Evolutionary conservation across 2,113 vertebrate species (phyloP), one percentile per base, ranked within the genome.

Genomic region (Lophius piscatorius): DNA sequence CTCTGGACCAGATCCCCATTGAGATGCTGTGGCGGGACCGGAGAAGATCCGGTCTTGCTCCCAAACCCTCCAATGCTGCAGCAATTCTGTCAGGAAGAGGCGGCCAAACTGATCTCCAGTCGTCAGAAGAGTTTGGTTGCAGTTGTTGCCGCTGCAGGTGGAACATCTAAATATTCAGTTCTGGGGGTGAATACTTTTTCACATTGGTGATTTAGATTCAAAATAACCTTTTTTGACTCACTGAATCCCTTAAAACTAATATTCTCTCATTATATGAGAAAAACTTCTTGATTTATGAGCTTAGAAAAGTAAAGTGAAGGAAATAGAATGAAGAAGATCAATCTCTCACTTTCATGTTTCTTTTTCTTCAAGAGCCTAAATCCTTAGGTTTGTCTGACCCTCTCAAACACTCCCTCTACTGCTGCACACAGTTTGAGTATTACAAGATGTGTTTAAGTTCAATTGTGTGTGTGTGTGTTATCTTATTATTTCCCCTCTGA

Each of bases 401-500:
- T 13, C 45, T 23, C 20, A 50, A 33, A 17, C 9, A 12, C 36
- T 9, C 20, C 3, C 11, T 14, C 24, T 6, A 45, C 40, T 23
- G n/a, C 24, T n/a, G 36, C 24, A 10, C 17, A 47, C 38, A 20
- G 17, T 39, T 35, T 60, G 59, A 59, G 54, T 50, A 12, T 48
- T 23, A 46, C 67, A 58, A 20, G 68, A 62, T 55, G 63, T 69
- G 36, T 50, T 60, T 17, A 1, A 28, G 36, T 42, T 11, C 2
- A 20, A 23, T 31, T 10, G 56, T 5, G 23, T 33, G 33, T 26
- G 44, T 55, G 60, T 55, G 63, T 42, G 67, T 52, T 75, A 63
- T 67, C 57, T 70, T 34, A 52, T 67, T 63, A 73, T 51, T 49
- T 38, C 45, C 31, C 8, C 5, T 59, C 48, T 59, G 63, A 76